A percentile compares a stretch with the other conserved stretches of the same genome.
Conservation (phyloP, 2,797 vertebrate species). For the Siniperca obscura region DNA sequence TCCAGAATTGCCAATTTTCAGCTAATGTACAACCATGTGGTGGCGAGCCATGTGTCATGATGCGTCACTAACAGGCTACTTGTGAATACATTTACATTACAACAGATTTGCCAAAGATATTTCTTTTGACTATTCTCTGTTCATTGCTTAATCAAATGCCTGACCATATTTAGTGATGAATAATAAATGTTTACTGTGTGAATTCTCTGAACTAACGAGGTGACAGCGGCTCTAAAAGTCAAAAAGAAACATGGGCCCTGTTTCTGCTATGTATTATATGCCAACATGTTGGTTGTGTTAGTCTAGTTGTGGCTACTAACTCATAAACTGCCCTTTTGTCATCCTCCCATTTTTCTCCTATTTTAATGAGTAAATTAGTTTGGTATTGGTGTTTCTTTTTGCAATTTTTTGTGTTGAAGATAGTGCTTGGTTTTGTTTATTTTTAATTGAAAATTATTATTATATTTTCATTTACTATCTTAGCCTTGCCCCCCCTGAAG, state of each 20-base stretch:
- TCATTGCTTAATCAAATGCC: not conserved
- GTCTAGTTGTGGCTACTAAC: too few species aligned
- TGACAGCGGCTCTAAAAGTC: too few species aligned
- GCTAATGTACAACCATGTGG: not conserved
- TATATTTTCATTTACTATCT: not conserved
- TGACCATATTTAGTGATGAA: not conserved
- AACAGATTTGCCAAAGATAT: not conserved
- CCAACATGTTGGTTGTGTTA: too few species aligned
- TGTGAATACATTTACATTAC: not conserved
- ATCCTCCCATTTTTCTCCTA: not conserved
- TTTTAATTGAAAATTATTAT: not conserved
- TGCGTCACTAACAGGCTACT: not conserved
- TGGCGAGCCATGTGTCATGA: not conserved
- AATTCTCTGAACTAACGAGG: not conserved
- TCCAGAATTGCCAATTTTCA: not conserved
- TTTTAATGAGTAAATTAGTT: not conserved
- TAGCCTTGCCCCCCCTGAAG: not conserved
- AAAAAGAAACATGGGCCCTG: too few species aligned
- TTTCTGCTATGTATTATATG: too few species aligned
- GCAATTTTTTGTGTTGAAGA: not conserved
- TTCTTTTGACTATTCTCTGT: not conserved
- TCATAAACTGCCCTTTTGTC: not conserved
- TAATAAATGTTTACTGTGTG: not conserved
- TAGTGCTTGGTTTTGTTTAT: not conserved
- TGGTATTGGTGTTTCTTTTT: not conserved